These are phyloP conservation scores for Macquaria australasica DNA, from an alignment of 2,113 vertebrate species.

Conservation along the genomic window DNA sequence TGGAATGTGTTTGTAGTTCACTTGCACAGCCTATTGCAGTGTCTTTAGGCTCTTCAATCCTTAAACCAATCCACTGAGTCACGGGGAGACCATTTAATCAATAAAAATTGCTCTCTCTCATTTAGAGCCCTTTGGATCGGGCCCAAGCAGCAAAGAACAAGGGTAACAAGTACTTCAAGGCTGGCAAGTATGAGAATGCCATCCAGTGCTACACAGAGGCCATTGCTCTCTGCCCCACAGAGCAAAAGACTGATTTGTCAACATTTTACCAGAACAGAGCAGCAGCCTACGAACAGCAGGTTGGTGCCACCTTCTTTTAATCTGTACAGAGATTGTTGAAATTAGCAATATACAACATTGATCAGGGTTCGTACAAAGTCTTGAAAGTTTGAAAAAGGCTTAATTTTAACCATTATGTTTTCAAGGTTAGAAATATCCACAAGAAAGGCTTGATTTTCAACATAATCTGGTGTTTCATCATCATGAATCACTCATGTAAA, in stretches of 20 bases:
- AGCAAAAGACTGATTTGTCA: conserved; percentile 94
- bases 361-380: too few relatives aligned
- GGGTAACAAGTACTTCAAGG: conserved; percentile 99
- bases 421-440: too few relatives aligned
- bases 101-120: conserved; percentile 44
- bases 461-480: too few relatives aligned
- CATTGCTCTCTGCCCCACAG: conserved; percentile 92
- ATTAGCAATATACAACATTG: not conserved
- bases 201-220: conserved; percentile 99
- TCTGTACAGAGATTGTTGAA: not conserved
- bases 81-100: not conserved
- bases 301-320: conserved; percentile 73
- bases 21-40: not conserved
- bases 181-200: conserved; percentile 95
- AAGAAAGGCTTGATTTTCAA: too few relatives aligned
- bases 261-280: conserved; percentile 99
- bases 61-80: not conserved
- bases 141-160: conserved; percentile 98
- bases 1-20: too few relatives aligned
- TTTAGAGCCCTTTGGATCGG: conserved; percentile 93
- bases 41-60: not conserved
- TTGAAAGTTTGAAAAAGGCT: too few relatives aligned
- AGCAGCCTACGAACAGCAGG: conserved; percentile 96
- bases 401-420: too few relatives aligned
- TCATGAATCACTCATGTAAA: too few relatives aligned